phyloP scores from a whole-genome alignment of 1,140 invertebrate genomes.

The Ptiloglossa arizonensis region DNA sequence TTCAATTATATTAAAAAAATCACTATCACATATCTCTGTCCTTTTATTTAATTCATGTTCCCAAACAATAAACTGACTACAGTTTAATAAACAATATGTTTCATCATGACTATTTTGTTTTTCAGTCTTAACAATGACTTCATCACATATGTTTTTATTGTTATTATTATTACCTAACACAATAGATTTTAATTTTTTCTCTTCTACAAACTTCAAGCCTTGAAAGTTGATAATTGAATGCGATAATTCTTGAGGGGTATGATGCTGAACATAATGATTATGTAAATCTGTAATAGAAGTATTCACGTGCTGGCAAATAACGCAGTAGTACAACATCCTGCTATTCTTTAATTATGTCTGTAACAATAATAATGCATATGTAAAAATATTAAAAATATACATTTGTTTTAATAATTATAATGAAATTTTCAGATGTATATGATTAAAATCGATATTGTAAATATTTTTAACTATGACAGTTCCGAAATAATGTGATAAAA shows the following conservation, averaged over 20 bases:
- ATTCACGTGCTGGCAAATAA: conserved; percentile 3
- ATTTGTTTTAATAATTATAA: not conserved
- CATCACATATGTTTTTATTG: conserved; percentile 10
- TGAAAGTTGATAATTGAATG: conserved; percentile 68
- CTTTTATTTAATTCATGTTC: conserved; percentile 61
- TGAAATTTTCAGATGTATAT: not conserved
- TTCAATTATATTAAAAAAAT: conserved; percentile 57
- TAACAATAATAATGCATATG: not conserved
- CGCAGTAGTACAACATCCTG: conserved; percentile 59
- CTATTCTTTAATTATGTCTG: not conserved
- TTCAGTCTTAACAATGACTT: not conserved
- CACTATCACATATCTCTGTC: conserved; percentile 58
- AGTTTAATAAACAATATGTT: conserved; percentile 13
- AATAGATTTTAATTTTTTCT: not conserved
- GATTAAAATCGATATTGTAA: not conserved
- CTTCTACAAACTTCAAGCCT: conserved; percentile 24
- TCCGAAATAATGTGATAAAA: not conserved
- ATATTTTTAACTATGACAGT: not conserved
- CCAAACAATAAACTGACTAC: conserved; percentile 45
- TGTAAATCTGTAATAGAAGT: conserved; percentile 56
- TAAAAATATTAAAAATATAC: not conserved
- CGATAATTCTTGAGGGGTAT: conserved; percentile 69
- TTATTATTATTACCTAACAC: conserved; percentile 10
- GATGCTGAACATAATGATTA: conserved; percentile 67
- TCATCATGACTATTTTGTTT: conserved; percentile 3